These are phyloP conservation scores for Protonemura montana DNA, from an alignment of 2,888 invertebrate genomes.

Conservation along the genomic window DNA sequence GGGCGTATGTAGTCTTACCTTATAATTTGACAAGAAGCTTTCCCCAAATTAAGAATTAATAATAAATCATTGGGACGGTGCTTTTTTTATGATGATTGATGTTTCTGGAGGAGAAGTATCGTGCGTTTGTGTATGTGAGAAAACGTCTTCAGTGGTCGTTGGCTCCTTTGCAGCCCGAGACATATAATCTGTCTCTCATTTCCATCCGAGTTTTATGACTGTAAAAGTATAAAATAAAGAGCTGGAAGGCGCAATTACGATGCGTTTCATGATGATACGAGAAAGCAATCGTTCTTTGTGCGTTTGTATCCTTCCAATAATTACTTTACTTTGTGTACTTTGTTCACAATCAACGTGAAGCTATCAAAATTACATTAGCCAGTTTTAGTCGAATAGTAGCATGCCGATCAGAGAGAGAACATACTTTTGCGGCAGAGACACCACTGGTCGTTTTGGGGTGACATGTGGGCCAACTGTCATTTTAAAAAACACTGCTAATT, in stretches of 20 bases:
- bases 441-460: too few relatives aligned
- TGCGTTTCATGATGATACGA: background rate
- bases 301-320: background rate
- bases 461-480: too few relatives aligned
- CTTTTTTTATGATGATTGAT: slow-evolving; percentile 8
- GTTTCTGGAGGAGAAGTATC: background rate
- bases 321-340: slow-evolving; percentile 7
- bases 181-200: background rate
- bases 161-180: background rate
- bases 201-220: background rate
- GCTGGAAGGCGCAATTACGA: background rate
- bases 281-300: background rate
- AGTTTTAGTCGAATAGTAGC: background rate
- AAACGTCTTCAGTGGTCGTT: background rate
- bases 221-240: background rate
- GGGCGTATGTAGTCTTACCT: slow-evolving; percentile 18
- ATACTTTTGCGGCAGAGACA: too few relatives aligned
- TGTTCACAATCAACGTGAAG: background rate
- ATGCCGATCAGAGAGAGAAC: too few relatives aligned
- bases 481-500: too few relatives aligned
- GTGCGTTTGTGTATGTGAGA: background rate
- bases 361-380: background rate
- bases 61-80: slow-evolving; percentile 21
- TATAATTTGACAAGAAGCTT: slow-evolving; percentile 25
- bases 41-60: slow-evolving; percentile 26